Conservation (phyloP, 30 jellyfish, hydroid and myxozoan genomes). For the Rhopilema esculentum region DNA sequence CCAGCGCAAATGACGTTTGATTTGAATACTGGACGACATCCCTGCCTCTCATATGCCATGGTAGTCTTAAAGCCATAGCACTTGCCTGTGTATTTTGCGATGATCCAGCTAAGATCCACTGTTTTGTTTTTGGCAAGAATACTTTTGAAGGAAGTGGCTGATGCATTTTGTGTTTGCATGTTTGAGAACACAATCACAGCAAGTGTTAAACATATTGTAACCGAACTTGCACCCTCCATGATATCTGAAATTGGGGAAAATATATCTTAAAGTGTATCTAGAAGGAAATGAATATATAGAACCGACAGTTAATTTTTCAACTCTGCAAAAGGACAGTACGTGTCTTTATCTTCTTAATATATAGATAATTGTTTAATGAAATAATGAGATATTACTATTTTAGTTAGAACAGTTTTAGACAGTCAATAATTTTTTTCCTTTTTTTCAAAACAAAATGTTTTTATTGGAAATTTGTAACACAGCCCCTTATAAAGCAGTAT, state of each 20-base stretch:
- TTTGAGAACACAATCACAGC: not conserved
- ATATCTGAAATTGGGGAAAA: not conserved
- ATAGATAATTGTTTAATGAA: too few relatives aligned
- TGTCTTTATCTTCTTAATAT: too few relatives aligned
- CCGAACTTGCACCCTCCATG: not conserved
- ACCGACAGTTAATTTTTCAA: too few relatives aligned
- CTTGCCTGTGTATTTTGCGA: constrained; percentile 16
- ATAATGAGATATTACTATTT: too few relatives aligned
- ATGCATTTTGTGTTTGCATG: not conserved
- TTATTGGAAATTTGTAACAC: too few relatives aligned
- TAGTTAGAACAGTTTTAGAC: too few relatives aligned
- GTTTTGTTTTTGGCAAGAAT: constrained; percentile 21
- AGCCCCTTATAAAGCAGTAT: too few relatives aligned
- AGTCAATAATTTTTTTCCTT: too few relatives aligned
- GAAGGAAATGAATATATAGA: too few relatives aligned
- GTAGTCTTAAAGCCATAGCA: constrained; percentile 61
- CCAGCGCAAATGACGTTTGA: constrained; percentile 58
- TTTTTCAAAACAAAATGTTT: too few relatives aligned
- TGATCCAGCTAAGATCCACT: constrained; percentile 30
- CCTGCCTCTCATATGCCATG: constrained; percentile 35
- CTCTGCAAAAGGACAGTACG: too few relatives aligned
- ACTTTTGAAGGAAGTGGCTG: not conserved
- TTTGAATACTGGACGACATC: constrained; percentile 45
- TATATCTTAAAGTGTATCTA: too few relatives aligned
- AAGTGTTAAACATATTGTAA: not conserved